Evolutionary conservation across 2,113 vertebrate genomes (phyloP), one percentile per base, ranked within the genome.

Genomic region (Carassius carassius): DNA sequence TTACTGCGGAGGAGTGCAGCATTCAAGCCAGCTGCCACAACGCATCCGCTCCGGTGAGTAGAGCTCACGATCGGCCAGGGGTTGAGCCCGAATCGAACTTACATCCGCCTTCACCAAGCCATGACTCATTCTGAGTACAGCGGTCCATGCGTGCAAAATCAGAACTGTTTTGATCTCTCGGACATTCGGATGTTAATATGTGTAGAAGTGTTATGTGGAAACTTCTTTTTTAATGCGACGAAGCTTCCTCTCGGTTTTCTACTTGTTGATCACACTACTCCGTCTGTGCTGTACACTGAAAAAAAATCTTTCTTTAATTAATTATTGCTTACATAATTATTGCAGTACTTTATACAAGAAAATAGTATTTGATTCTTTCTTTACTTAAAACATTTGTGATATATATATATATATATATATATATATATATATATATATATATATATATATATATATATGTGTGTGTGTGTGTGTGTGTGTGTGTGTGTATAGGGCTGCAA

Each of bases 1-100:
- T 81, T 76, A 25, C 17, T 81, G 77, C 76, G 14, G 51, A 83
- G 75, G 75, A 84, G 67, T 60, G 16, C 37, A 58, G 49, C 74
- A 29, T 88, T 82, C 63, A 51, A 84, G 60, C 80, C 83, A 75
- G 47, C 79, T 87, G 80, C 83, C 72, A 76, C 73, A 84, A 72
- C 81, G 83, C 81, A 67, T 77, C 2, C 13, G 60, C 25, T 56
- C 11, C 16, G 4, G 67, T 82, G 79, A 84, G 47, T 58, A 72
- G 56, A 73, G 37, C 49, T 54, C 17, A 2, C 37, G 14, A 47
- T 70, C 13, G 62, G 41, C 60, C 77, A 58, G 14, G 47, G 63
- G 13, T 76, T 41, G 14, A 83, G 62, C 69, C 70, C 47, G 29
- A 58, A 25, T 44, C 32, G 69, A 74, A 65, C 72, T 79, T 81